Evolutionary conservation across 2,797 vertebrate genomes (phyloP).

Genomic region (Poeciliopsis turneri): DNA sequence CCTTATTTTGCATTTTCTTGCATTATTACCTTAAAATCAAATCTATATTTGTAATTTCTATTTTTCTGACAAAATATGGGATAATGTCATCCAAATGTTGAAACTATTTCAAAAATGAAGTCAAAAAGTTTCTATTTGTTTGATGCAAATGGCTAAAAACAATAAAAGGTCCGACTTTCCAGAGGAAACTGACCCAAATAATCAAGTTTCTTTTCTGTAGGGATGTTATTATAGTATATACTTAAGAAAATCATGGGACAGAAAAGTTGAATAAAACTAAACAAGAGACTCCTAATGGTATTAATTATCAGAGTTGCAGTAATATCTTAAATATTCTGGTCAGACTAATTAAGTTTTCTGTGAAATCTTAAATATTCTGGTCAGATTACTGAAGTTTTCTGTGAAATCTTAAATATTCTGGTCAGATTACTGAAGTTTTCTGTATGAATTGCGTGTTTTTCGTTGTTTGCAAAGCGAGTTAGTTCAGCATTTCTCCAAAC

Average conservation of each 20-base stretch:
- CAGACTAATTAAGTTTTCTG: too few relatives aligned
- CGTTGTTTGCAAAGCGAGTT: too few relatives aligned
- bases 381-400: too few relatives aligned
- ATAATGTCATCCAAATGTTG: neutral
- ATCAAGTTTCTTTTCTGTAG: neutral
- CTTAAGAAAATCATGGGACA: too few relatives aligned
- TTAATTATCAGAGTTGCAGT: too few relatives aligned
- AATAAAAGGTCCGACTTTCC: neutral
- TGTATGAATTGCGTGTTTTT: neutral
- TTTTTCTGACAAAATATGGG: neutral
- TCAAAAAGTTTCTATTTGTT: neutral
- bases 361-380: neutral
- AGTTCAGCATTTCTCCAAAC: neutral
- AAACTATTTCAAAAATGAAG: neutral
- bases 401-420: neutral
- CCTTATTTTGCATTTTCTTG: neutral
- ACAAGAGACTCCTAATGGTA: too few relatives aligned
- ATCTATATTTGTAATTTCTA: neutral
- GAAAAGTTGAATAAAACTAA: too few relatives aligned
- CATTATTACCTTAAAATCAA: neutral
- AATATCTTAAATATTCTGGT: too few relatives aligned
- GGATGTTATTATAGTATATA: too few relatives aligned
- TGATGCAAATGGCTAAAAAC: neutral
- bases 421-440: too few relatives aligned
- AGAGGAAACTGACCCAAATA: neutral